These are phyloP conservation scores for Urophycis tenuis DNA, from an alignment of 2,797 vertebrate genomes.

Conservation along the genomic window DNA sequence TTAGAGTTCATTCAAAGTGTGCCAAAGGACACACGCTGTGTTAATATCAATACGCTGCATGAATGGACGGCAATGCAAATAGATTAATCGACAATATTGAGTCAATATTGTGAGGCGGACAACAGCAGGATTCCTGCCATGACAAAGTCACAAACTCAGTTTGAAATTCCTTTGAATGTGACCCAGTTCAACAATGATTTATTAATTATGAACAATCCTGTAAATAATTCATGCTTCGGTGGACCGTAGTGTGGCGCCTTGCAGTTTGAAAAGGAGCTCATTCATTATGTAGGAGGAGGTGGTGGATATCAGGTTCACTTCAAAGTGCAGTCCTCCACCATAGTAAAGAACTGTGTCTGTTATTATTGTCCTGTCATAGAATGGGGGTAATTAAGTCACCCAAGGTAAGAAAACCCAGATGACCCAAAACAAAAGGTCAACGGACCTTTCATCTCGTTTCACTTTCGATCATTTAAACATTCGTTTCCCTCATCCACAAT, in stretches of 20 bases:
- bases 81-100: background rate
- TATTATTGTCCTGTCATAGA: background rate
- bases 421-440: background rate
- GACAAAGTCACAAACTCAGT: conserved; percentile 43
- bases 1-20: background rate
- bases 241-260: conserved; percentile 43
- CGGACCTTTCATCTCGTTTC: too few species aligned
- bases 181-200: conserved; percentile 58
- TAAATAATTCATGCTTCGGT: conserved; percentile 58
- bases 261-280: conserved; percentile 48
- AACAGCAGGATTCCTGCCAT: background rate
- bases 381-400: background rate
- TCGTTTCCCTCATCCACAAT: background rate
- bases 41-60: background rate
- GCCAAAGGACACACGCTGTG: background rate
- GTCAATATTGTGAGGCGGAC: conserved; percentile 8
- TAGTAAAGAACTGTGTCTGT: background rate
- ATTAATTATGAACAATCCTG: conserved; percentile 65
- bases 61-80: background rate
- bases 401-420: background rate
- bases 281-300: conserved; percentile 58
- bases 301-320: conserved; percentile 38
- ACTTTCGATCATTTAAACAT: too few species aligned
- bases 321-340: background rate
- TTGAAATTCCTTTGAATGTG: conserved; percentile 40